Evolutionary conservation across 2,113 vertebrate genomes (phyloP), one percentile per base, ranked within the genome.

Genomic region (Gavialis gangeticus): DNA sequence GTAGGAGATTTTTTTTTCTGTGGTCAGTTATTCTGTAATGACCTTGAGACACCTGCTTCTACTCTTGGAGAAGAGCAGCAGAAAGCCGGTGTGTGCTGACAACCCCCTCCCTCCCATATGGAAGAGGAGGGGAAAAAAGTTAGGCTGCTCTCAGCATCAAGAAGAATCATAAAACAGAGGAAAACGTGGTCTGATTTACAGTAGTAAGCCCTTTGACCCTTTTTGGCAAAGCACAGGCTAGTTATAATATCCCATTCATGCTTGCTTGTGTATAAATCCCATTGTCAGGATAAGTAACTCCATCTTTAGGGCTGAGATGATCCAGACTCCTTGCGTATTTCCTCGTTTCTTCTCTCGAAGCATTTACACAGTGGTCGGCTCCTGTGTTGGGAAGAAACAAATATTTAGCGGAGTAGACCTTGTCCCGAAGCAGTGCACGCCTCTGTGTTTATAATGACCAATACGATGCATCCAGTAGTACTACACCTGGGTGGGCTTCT

Each of bases 11-110:
- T 14, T 27, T 46, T 46, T 30, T 4, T 5, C 2, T 81, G 76
- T 10, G 66, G 28, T 21, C 82, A 18, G 13, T 28, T 22, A 15
- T 22, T 17, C 81, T 76, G 2, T 8, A 0, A 0, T 69, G 63
- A 91, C 56, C 62, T 83, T 58, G 56, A 79, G 67, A 18, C 57
- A 59, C 59, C 56, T 79, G 75, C 18, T 76, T 84, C 64, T n/a
- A 22, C 63, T 30, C 63, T 66, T 22, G 10, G 89, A 84, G 60
- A 75, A 67, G 87, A 81, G 22, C 2, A 73, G 37, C 57, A 78
- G 58, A 58, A 73, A 73, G 3, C 55, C 57, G 37, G 17, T 85
- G 5, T 64, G 57, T 22, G 55, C 3, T 18, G 4, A 9, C 79
- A 28, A 30, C 28, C 10, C 6, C 5, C 58, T 5, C 28, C 27